Evolutionary conservation across 2,797 vertebrate species (phyloP).

Genomic region (Dendrocincla fuliginosa): DNA sequence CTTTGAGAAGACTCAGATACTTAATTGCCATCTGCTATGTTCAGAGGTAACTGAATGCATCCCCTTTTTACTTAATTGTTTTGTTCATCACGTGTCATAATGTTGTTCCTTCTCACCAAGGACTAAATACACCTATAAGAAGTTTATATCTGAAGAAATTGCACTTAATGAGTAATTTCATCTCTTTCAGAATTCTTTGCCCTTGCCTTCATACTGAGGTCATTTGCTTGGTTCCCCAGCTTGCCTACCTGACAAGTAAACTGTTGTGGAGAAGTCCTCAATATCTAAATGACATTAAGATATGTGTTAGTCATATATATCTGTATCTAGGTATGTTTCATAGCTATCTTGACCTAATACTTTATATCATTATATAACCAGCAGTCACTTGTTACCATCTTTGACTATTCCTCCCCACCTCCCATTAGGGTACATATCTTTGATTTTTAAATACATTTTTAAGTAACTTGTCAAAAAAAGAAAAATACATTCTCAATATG

Average conservation of each 20-base stretch:
- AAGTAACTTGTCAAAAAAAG: neutral
- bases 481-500: neutral
- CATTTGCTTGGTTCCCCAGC: neutral
- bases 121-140: neutral
- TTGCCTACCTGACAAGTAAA: neutral
- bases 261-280: neutral
- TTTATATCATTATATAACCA: neutral
- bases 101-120: neutral
- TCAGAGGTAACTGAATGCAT: neutral
- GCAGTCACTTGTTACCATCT: neutral
- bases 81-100: neutral
- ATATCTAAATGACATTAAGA: neutral
- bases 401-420: neutral
- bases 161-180: neutral
- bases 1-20: neutral
- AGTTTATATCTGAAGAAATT: neutral
- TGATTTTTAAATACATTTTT: neutral
- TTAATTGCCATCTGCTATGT: conserved; percentile 15
- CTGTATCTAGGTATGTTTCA: neutral
- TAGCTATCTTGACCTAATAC: neutral
- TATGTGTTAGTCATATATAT: neutral
- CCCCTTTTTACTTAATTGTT: conserved; percentile 10
- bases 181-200: neutral
- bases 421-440: neutral
- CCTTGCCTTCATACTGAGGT: neutral